Base-by-base conservation (phyloP, 2,797 vertebrate species). In the Cryptoblepharus egeriae region DNA sequence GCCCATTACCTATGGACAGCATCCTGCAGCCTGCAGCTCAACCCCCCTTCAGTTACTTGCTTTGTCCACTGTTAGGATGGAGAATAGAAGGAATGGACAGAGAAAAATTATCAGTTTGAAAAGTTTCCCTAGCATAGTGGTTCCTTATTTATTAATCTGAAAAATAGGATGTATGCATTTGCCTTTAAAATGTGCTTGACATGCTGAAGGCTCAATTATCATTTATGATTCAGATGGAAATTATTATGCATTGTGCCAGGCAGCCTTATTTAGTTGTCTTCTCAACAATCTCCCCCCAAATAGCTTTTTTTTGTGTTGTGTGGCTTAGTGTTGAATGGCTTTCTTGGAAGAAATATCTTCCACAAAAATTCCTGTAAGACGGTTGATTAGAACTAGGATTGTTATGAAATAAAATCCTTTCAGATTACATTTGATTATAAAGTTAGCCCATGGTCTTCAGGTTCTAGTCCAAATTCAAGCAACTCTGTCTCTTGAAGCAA, bases 221-320 rank as follows among this genome's bases (percentile, higher is more conserved):
- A n/a, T 73, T 71, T 16, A 32, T 85, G 73, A 88, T 88, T 89
- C 88, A 77, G n/a, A 69, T 68, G 58, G 68, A 58, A 71, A 88
- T 90, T 83, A 89, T 89, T 90, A 88, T 89, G n/a, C 32, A 75
- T 86, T 58, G 45, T 52, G 71, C 30, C 28, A 85, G 1, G 71
- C 52, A 84, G 45, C 35, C 30, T 68, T 45, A 68, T 7, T 16
- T 74, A 74, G 64, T 55, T 35, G 68, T 8, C 2, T 55, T 1
- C 18, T 64, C 73, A 89, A 84, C 72, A 86, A 91, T 88, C n/a
- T 90, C 71, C 35, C n/a, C 20, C 0, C 32, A 78, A 35, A 32
- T 70, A 18, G 37, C 72, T 71, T 35, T 83, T 35, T 83, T 68
- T 32, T 84, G 58, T 64, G 8, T 89, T 64, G 81, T 26, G 39